Evolutionary conservation across 2,888 invertebrate species (phyloP), one percentile per base, ranked within the genome.

Genomic region (Agrilus mali): DNA sequence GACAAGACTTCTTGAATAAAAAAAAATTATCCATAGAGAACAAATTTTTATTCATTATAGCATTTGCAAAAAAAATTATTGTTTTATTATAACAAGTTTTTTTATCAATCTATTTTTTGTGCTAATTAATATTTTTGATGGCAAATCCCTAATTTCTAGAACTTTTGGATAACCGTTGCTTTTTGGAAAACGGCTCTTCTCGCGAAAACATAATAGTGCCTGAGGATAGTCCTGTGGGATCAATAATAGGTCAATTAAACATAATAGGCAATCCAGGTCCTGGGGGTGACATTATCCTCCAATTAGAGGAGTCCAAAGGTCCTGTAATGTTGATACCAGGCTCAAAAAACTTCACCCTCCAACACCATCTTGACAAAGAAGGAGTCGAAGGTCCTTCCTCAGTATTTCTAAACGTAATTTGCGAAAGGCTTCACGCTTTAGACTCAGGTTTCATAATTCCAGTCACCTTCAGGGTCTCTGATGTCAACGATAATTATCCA

Each of bases 401-500:
- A 42, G 83, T 89, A 40, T 87, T 85, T 61, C 80, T 90, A 44
- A 88, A 87, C 65, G 80, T 90, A 50, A 81, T 89, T 49, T 92
- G 90, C 64, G 86, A 87, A 57, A 70, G 86, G 46, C 72, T 84
- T 40, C 80, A 80, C 49, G 84, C 86, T 12, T 72, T 78, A 33
- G 64, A 62, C 51, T 64, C 64, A 75, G 83, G 80, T 50, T 84
- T 86, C 61, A 76, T 82, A 44, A 84, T 87, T 58, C 87, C 87
- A 1, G 81, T 87, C 32, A 85, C 82, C 53, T 81, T 87, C 41
- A 76, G 89, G 53, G 90, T 92, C 45, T 88, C 86, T 52, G 92
- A 93, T 66, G 87, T 86, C 47, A 92, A 92, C 64, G 92, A 92
- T 68, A 90, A 92, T 67, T 83, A 87, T 7, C 90, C 90, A 1